A percentile compares a stretch with the other conserved stretches of the same genome.
phyloP scores from a whole-genome alignment of 2,113 vertebrate genomes.

The Tringa solitaria region DNA sequence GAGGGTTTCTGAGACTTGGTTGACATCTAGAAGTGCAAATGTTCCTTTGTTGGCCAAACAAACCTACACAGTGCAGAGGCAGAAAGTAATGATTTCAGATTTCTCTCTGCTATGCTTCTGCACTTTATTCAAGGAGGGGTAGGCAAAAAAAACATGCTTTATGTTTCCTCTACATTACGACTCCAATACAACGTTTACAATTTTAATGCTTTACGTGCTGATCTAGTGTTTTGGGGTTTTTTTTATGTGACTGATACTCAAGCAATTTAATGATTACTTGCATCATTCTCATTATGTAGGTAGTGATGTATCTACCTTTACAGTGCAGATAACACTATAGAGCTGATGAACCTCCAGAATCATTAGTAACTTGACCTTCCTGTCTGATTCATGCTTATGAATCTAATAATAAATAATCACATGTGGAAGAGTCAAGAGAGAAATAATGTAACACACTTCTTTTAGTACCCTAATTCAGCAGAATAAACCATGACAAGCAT shows the following conservation, averaged over 20 bases:
- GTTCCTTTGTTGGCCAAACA: not conserved
- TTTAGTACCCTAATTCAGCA: conserved; percentile 16
- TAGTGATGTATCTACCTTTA: not conserved
- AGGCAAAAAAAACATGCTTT: not conserved
- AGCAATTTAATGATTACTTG: not conserved
- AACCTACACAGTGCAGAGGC: not conserved
- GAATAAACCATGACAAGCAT: conserved; percentile 26
- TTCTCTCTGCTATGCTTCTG: not conserved
- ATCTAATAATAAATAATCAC: conserved; percentile 54
- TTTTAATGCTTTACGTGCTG: not conserved
- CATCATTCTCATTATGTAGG: not conserved
- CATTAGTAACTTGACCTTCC: conserved; percentile 21
- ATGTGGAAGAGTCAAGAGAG: conserved; percentile 17
- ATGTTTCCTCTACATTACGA: not conserved
- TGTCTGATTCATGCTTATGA: not conserved
- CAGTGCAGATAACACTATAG: not conserved
- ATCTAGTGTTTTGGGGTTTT: not conserved
- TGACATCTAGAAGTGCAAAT: not conserved
- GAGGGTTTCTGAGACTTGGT: not conserved
- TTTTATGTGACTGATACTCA: not conserved
- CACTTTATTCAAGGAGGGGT: not conserved
- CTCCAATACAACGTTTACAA: not conserved
- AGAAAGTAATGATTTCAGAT: not conserved
- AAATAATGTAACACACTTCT: conserved; percentile 15
- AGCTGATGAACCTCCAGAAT: not conserved